Conservation (phyloP, 2,888 invertebrate genomes). For the Tuberolachnus salignus region DNA sequence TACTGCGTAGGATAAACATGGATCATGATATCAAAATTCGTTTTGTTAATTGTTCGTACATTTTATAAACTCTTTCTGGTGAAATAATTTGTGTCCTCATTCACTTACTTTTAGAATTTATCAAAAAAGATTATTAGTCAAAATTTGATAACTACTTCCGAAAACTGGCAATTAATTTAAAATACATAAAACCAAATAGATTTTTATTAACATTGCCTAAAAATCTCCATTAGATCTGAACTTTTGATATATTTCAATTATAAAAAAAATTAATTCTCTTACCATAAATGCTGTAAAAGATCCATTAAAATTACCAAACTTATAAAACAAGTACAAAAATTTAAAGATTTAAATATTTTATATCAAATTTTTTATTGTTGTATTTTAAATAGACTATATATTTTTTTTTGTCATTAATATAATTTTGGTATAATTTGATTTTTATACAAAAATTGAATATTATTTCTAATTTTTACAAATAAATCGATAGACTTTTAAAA, state of each 20-base stretch:
- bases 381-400: too few relatives aligned
- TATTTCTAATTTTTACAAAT: too few relatives aligned
- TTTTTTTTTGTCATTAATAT: too few relatives aligned
- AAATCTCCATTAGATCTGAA: constrained; percentile 5
- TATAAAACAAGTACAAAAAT: not conserved
- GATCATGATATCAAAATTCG: too few relatives aligned
- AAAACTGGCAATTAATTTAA: constrained; percentile 13
- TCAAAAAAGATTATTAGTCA: not conserved
- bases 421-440: too few relatives aligned
- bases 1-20: too few relatives aligned
- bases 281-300: not conserved
- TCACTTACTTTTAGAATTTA: constrained; percentile 14
- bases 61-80: too few relatives aligned
- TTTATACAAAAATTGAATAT: too few relatives aligned
- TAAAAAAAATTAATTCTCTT: constrained; percentile 1
- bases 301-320: not conserved
- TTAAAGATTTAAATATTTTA: too few relatives aligned
- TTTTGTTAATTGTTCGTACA: too few relatives aligned
- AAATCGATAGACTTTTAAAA: too few relatives aligned
- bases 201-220: constrained; percentile 31
- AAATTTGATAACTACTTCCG: constrained; percentile 8
- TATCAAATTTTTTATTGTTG: too few relatives aligned
- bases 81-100: not conserved
- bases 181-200: constrained; percentile 20
- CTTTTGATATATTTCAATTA: constrained; percentile 20